Evolutionary conservation across 2,888 invertebrate species (phyloP), one percentile per base, ranked within the genome.

Genomic region (Apamea sordens): DNA sequence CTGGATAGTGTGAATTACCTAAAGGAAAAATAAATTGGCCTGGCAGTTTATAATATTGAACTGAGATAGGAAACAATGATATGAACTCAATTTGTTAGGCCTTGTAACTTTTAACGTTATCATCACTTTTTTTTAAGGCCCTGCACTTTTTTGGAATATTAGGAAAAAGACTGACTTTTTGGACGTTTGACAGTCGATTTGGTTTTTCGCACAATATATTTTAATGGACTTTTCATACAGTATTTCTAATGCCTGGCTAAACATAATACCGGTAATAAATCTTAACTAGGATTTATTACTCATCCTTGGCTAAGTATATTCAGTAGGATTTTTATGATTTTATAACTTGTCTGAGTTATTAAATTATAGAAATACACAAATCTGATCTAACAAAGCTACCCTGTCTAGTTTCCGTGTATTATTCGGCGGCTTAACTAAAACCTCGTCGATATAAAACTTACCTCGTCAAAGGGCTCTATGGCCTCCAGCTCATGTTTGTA

Each of bases 381-480:
- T 61, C 18, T 28, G n/a, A 36, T 61, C 8, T 24, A 28, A 64
- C 7, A 41, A 77, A n/a, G 13, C 15, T n/a, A 80, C 8, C 18
- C 5, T 28, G 8, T 56, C 32, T 77, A n/a, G 28, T 41, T 61
- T 50, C 18, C 2, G 8, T 53, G 4, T 53, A 18, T 24, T 15
- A 72, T 47, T 32, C 24, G 7, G 24, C 24, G 32, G 18, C 6
- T 21, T 47, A 36, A 47, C n/a, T 10, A 53, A 56, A 13, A 75
- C 18, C 13, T 56, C 5, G 5, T 75, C 4, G 4, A 21, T 53
- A 18, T 21, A 77, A 59, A 36, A 32, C 92, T 92, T 88, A 95
- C 95, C 85, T 94, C 93, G 21, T 90, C 89, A 41, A 85, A 93
- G 0, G 91, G 86, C 77, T 94, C 93, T 18, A 95, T 92, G 44